A percentile compares a stretch with the other conserved stretches of the same genome.
Conservation (phyloP, 2,888 invertebrate genomes). For the Achlya flavicornis region DNA sequence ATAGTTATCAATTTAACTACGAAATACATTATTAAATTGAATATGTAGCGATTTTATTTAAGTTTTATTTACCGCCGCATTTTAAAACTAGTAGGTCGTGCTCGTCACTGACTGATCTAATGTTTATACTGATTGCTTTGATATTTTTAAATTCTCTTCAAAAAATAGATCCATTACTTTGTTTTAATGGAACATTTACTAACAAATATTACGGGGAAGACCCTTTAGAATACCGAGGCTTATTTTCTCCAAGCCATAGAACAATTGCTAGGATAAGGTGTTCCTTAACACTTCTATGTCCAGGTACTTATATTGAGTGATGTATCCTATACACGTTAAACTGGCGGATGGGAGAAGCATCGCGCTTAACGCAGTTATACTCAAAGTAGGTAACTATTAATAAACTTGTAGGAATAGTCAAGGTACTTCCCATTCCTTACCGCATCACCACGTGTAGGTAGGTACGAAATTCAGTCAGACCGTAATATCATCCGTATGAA, state of each 20-base stretch:
- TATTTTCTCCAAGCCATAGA: constrained; percentile 37
- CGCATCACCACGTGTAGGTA: too few species aligned
- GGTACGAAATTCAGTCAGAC: too few species aligned
- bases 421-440: too few species aligned
- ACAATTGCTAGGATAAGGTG: constrained; percentile 53
- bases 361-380: too few species aligned
- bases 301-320: constrained; percentile 32
- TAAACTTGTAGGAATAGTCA: too few species aligned
- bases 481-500: too few species aligned
- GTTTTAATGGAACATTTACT: constrained; percentile 70
- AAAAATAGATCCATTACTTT: constrained; percentile 47
- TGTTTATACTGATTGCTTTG: constrained; percentile 30
- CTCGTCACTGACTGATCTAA: constrained; percentile 23
- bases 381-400: too few species aligned
- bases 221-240: constrained; percentile 46
- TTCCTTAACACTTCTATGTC: constrained; percentile 50
- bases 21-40: constrained; percentile 71
- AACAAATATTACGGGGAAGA: constrained; percentile 58
- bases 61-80: constrained; percentile 26
- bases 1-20: constrained; percentile 79
- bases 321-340: too few species aligned
- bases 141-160: constrained; percentile 33
- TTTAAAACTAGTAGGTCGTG: constrained; percentile 18
- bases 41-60: constrained; percentile 31
- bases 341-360: too few species aligned